Base-by-base conservation (phyloP, 2,888 invertebrate genomes). In the Drosophila nr. fundita region DNA sequence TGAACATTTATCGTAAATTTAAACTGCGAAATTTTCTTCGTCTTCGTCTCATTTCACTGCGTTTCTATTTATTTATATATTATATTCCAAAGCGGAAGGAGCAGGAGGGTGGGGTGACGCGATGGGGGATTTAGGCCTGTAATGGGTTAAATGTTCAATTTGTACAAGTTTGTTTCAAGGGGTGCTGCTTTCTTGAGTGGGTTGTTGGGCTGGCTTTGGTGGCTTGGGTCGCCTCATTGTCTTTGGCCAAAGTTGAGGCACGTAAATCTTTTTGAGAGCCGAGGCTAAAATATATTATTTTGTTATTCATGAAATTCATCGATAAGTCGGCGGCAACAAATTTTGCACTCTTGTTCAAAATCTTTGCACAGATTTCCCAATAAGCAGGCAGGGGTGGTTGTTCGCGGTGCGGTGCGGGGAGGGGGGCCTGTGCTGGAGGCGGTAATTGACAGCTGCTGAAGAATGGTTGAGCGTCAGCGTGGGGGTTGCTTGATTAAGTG, bases 91-190 rank as follows among this genome's bases (percentile, higher is more conserved):
- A 29, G 34, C n/a, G 48, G 38, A 29, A 42, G 24, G 24, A 32
- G 15, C 24, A 30, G 50, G 38, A 40, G 24, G 27, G 34, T 21
- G 50, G 24, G 27, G 34, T 21, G 50, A 55, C 1, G 8, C 42
- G n/a, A 30, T 30, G 10, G 21, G 24, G 38, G 27, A 29, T 8
- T 40, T 60, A 38, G 29, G 50, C 50, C 52, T 57, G 50, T 86
- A 86, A 86, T 86, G 85, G 85, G 85, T 89, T 86, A 86, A 89
- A 87, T 87, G 85, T 89, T 89, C 87, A 86, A 87, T 86, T 86
- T 89, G 89, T 78, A 74, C 73, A 79, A 80, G 53, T 69, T 78
- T 68, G 42, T 66, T 18, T 5, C 3, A 18, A 13, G 27, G 45
- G 34, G 27, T 13, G 49, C 15, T 24, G n/a, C 24, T 15, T 24